Conservation (phyloP, 2,888 invertebrate genomes). For the Embidobia sp. region DNA sequence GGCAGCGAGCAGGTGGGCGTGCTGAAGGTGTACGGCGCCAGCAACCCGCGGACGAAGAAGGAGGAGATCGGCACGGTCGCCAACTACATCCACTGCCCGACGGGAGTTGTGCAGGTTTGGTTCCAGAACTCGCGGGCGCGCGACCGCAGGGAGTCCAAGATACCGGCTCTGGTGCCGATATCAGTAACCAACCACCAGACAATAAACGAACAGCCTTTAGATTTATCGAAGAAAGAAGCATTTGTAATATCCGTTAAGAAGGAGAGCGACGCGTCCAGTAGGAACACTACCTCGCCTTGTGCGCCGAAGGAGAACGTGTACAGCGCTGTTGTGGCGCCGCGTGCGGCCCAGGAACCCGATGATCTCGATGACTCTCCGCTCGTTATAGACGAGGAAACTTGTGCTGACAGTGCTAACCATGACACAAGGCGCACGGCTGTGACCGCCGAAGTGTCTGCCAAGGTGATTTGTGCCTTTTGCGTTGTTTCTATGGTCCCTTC, state of each 20-base stretch:
- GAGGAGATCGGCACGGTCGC: constrained; percentile 96
- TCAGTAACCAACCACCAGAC: constrained; percentile 72
- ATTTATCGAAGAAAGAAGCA: constrained; percentile 92
- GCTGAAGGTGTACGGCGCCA: constrained; percentile 93
- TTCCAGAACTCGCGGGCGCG: constrained; percentile 97
- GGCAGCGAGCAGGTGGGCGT: too few species aligned
- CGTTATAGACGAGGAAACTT: constrained; percentile 79
- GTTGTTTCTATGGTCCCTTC: too few species aligned
- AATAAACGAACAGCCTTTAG: constrained; percentile 90
- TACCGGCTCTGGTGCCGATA: constrained; percentile 77
- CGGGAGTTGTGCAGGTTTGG: constrained; percentile 87
- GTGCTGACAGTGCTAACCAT: constrained; percentile 71
- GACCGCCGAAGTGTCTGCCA: constrained; percentile 56
- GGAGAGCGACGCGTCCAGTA: constrained; percentile 72
- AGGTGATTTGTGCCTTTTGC: constrained; percentile 46
- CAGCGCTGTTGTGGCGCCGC: constrained; percentile 36
- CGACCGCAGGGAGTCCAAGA: constrained; percentile 86
- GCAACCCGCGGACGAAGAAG: constrained; percentile 96
- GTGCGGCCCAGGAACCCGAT: constrained; percentile 67
- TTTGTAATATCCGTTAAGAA: constrained; percentile 75
- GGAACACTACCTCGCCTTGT: constrained; percentile 74
- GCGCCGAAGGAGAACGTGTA: constrained; percentile 71
- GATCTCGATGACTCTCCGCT: constrained; percentile 79
- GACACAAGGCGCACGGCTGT: constrained; percentile 68
- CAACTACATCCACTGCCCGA: constrained; percentile 85